These are phyloP conservation scores for Lipophrys pholis DNA, from an alignment of 2,113 vertebrate species.

Conservation along the genomic window DNA sequence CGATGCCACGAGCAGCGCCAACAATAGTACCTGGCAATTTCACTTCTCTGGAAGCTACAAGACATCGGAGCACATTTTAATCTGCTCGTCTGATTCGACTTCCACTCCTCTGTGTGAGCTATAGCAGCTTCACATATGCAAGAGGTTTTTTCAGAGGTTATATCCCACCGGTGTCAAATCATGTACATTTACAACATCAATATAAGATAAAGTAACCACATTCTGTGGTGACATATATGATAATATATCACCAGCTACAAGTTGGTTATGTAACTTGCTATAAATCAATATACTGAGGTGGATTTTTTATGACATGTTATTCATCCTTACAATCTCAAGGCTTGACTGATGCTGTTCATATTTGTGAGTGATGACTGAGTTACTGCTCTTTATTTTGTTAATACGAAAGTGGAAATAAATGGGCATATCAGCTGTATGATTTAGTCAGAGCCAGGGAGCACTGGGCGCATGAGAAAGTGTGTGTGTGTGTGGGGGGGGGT, in stretches of 20 bases:
- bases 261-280: too few relatives aligned
- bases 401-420: constrained; percentile 60
- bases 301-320: constrained; percentile 36
- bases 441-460: constrained; percentile 48
- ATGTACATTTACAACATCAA: too few relatives aligned
- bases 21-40: constrained; percentile 36
- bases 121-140: not conserved
- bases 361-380: constrained; percentile 43
- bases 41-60: constrained; percentile 23
- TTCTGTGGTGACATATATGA: too few relatives aligned
- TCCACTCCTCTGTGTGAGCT: constrained; percentile 6
- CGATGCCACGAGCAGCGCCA: constrained; percentile 23
- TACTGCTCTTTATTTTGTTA: constrained; percentile 54
- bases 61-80: constrained; percentile 9
- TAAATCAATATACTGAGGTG: constrained; percentile 17
- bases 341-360: constrained; percentile 20
- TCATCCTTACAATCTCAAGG: constrained; percentile 30
- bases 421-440: constrained; percentile 59
- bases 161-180: not conserved
- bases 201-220: too few relatives aligned
- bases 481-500: constrained; percentile 33
- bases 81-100: constrained; percentile 36
- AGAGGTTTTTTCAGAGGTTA: constrained; percentile 9
- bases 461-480: constrained; percentile 29
- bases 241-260: too few relatives aligned